Percentiles rank a stretch among this genome's conserved stretches.
These are phyloP conservation scores for Drosophila antonietae DNA, from an alignment of 2,888 invertebrate genomes.

Conservation along the genomic window DNA sequence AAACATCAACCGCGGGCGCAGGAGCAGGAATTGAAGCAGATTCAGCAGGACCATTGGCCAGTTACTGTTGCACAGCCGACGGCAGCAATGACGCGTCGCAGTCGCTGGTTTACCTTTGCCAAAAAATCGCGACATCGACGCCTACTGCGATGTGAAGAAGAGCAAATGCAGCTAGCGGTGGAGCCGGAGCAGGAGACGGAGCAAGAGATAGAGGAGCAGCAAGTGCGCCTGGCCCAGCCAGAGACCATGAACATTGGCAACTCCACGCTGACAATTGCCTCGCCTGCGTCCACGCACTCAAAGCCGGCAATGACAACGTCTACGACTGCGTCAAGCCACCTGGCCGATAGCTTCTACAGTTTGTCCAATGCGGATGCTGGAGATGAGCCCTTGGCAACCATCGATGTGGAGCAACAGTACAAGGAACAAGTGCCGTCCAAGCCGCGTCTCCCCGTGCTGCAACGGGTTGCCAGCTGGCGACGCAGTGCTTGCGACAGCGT, in stretches of 20 bases:
- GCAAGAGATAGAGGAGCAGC: slow-evolving; percentile 11
- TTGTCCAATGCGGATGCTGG: slow-evolving; percentile 32
- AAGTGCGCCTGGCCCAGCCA: slow-evolving; percentile 71
- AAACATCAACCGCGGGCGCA: slow-evolving; percentile 1
- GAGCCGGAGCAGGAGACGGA: slow-evolving; percentile 29
- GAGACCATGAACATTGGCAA: slow-evolving; percentile 73
- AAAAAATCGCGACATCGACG: slow-evolving; percentile 52
- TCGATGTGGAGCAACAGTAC: slow-evolving; percentile 48
- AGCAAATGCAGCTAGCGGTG: slow-evolving; percentile 33
- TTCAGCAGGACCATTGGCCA: slow-evolving; percentile 1
- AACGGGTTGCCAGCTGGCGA: slow-evolving; percentile 58
- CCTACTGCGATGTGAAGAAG: slow-evolving; percentile 39
- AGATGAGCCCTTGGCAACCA: not conserved
- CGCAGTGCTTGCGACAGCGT: slow-evolving; percentile 45
- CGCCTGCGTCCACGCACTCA: slow-evolving; percentile 31
- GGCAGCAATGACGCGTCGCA: slow-evolving; percentile 27
- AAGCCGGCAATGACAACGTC: slow-evolving; percentile 31
- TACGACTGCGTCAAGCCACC: slow-evolving; percentile 50
- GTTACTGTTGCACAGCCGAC: not conserved
- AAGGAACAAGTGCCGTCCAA: slow-evolving; percentile 52
- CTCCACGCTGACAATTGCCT: slow-evolving; percentile 71
- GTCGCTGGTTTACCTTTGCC: slow-evolving; percentile 67
- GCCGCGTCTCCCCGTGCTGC: slow-evolving; percentile 42
- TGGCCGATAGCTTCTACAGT: slow-evolving; percentile 79
- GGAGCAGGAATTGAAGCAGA: not conserved